Percentiles rank a stretch among this genome's conserved stretches.
Conservation (phyloP, 2,888 invertebrate species). For the Eupithecia subumbrata region DNA sequence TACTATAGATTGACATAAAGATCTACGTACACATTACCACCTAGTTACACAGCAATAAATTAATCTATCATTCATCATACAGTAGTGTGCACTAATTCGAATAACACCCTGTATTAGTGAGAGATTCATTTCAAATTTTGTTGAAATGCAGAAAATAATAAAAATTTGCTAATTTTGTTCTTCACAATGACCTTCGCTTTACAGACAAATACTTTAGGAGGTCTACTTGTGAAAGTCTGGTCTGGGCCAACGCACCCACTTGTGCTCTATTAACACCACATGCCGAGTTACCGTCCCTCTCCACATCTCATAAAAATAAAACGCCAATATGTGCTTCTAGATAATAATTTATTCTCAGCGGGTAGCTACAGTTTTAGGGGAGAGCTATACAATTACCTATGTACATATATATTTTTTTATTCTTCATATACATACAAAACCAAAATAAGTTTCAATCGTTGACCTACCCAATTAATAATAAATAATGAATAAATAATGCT, state of each 20-base stretch:
- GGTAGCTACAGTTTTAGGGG: neutral
- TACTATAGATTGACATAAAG: too few relatives aligned
- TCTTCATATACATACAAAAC: too few relatives aligned
- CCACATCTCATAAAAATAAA: neutral
- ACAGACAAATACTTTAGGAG: too few relatives aligned
- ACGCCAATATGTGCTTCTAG: neutral
- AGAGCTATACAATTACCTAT: neutral
- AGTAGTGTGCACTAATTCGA: too few relatives aligned
- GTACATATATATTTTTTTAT: neutral
- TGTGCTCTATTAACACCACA: neutral
- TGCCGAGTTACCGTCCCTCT: neutral
- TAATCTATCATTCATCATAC: too few relatives aligned
- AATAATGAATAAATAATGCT: too few relatives aligned
- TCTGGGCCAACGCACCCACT: neutral
- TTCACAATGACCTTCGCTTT: too few relatives aligned
- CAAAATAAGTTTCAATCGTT: too few relatives aligned
- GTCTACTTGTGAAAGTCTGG: neutral
- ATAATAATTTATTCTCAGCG: neutral
- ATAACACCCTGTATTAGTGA: too few relatives aligned
- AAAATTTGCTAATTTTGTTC: neutral
- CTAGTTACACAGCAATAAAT: too few relatives aligned
- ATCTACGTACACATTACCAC: too few relatives aligned
- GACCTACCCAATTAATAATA: too few relatives aligned
- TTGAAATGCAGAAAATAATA: neutral
- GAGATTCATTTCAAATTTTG: neutral